Percentiles rank a stretch among this genome's conserved stretches.
phyloP scores from a whole-genome alignment of 2,888 invertebrate genomes.

The Drosophila yooni region DNA sequence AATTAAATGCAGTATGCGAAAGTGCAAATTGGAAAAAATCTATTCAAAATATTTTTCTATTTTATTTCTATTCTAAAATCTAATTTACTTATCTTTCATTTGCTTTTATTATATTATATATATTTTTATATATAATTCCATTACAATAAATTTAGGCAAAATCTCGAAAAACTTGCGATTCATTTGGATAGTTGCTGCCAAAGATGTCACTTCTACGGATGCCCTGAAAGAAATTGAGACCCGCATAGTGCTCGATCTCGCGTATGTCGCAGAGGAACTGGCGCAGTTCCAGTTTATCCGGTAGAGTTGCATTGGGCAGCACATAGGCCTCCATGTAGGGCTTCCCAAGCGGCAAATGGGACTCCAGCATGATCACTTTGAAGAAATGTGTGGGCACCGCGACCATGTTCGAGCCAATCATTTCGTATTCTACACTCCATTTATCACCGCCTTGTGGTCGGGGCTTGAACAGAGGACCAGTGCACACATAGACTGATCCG shows the following conservation, averaged over 20 bases:
- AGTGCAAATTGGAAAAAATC: too few relatives aligned
- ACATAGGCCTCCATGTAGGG: conserved; percentile 96
- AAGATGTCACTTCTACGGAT: conserved; percentile 89
- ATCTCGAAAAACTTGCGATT: conserved; percentile 64
- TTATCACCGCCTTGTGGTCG: conserved; percentile 90
- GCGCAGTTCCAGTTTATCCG: conserved; percentile 89
- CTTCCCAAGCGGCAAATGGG: conserved; percentile 86
- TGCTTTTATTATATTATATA: not conserved
- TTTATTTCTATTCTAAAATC: not conserved
- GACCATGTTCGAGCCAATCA: conserved; percentile 95
- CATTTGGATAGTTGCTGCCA: conserved; percentile 71
- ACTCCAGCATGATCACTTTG: conserved; percentile 94
- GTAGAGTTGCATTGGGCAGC: conserved; percentile 94
- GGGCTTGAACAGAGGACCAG: conserved; percentile 95
- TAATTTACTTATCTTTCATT: not conserved
- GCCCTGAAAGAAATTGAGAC: conserved; percentile 95
- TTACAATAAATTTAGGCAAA: conserved; percentile 34
- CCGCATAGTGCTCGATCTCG: conserved; percentile 94
- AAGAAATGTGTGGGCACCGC: conserved; percentile 99
- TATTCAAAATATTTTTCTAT: too few relatives aligned
- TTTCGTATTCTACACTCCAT: conserved; percentile 94
- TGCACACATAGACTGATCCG: conserved; percentile 94
- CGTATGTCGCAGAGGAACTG: conserved; percentile 94
- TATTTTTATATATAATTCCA: not conserved
- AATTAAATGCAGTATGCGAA: too few relatives aligned